phyloP scores from a whole-genome alignment of 2,113 vertebrate species.

The Anarhynchus alexandrinus region DNA sequence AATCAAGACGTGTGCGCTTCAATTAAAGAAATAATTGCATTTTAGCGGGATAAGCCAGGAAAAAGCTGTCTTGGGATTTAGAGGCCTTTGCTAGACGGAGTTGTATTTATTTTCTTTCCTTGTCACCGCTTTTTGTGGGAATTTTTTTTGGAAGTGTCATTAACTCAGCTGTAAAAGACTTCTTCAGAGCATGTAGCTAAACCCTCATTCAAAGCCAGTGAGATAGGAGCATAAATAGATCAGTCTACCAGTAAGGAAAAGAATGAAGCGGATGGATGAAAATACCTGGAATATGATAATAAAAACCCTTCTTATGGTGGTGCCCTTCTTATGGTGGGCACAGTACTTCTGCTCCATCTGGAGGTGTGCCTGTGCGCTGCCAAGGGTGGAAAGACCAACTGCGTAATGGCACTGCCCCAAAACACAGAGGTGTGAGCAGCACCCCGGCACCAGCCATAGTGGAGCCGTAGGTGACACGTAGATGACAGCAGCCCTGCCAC shows the following conservation, averaged over 20 bases:
- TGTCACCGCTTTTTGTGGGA: neutral
- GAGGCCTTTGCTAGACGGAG: neutral
- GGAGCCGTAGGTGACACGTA: neutral
- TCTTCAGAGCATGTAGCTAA: neutral
- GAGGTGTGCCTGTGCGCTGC: neutral
- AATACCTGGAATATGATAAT: neutral
- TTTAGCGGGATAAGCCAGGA: neutral
- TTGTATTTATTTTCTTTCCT: constrained; percentile 53
- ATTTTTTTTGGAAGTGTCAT: neutral
- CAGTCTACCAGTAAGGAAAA: neutral
- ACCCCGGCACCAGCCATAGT: neutral
- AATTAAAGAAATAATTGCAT: constrained; percentile 45
- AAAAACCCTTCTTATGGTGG: neutral
- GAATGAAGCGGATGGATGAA: neutral
- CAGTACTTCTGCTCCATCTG: neutral
- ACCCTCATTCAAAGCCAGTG: neutral
- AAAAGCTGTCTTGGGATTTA: constrained; percentile 10
- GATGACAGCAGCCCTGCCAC: neutral
- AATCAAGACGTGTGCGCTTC: constrained; percentile 29
- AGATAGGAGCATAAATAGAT: neutral
- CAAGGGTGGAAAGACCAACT: neutral
- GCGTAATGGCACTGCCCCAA: neutral
- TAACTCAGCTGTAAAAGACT: neutral
- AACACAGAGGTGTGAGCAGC: neutral
- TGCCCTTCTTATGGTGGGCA: neutral